phyloP scores from a whole-genome alignment of 1,140 invertebrate genomes.

The Uloborus diversus region DNA sequence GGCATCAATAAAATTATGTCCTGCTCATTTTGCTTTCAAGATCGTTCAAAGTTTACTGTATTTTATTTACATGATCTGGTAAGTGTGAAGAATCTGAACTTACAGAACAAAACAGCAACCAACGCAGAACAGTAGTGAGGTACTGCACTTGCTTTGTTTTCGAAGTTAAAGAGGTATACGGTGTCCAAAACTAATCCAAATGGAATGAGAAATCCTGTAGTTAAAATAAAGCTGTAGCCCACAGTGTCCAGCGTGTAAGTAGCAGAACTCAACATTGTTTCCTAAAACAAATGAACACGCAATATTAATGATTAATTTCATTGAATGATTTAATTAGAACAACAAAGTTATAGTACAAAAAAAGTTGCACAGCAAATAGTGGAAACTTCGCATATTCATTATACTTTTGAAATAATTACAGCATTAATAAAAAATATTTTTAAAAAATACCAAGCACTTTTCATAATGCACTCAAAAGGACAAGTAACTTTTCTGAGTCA shows the following conservation, averaged over 20 bases:
- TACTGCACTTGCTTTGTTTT: background rate
- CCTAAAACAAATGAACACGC: background rate
- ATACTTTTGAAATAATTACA: too few relatives aligned
- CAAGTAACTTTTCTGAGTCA: too few relatives aligned
- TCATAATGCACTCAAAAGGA: too few relatives aligned
- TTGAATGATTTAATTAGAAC: too few relatives aligned
- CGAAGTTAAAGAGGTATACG: constrained; percentile 28
- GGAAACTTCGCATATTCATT: too few relatives aligned
- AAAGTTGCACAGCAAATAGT: background rate
- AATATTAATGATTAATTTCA: background rate
- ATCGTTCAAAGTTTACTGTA: too few relatives aligned
- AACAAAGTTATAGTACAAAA: background rate
- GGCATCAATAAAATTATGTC: too few relatives aligned
- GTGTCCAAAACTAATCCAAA: constrained; percentile 25
- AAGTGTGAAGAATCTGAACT: too few relatives aligned
- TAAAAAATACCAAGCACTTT: too few relatives aligned
- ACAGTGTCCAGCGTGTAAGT: constrained; percentile 32
- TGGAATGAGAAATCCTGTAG: constrained; percentile 12
- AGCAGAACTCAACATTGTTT: constrained; percentile 36
- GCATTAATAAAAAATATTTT: too few relatives aligned
- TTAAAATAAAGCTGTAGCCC: constrained; percentile 35
- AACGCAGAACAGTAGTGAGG: constrained; percentile 18
- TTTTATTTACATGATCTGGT: too few relatives aligned
- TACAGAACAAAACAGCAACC: constrained; percentile 21
- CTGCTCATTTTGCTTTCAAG: too few relatives aligned